Base-by-base conservation (phyloP, 2,797 vertebrate species). In the Anguilla obscura region DNA sequence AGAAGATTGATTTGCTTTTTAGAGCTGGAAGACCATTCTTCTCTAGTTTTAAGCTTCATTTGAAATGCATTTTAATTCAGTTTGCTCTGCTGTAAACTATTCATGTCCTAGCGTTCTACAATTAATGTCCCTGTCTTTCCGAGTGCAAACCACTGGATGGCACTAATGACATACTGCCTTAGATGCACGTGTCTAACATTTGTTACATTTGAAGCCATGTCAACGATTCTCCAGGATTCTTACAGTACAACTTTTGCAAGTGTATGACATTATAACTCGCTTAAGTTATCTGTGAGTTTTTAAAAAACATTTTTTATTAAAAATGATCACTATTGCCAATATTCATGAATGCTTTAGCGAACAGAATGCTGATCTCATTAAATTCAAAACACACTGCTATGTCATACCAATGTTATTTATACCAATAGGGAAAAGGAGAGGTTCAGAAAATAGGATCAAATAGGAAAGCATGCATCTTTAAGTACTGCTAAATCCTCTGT, bases 121-220 rank as follows among this genome's bases (percentile, higher is more conserved):
- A 58, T 58, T 58, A 36, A 36, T 33, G 71, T 33, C 33, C 71
- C 71, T 48, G 83, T 54, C 18, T 36, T 85, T 30, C 66, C 36
- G 16, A 18, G 4, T 58, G 1, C 52, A 21, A 76, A 58, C 87
- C 87, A 88, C 83, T 50, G 85, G 87, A 85, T 84, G 27, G 83
- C 87, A 85, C 63, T 52, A 85, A 30, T 33, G 24, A 85, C 21
- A 50, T 84, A 45, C 54, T 27, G 48, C 36, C 10, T 56, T 58
- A 85, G 12, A 66, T 45, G 30, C 45, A n/a, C 4, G 21, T 30
- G 60, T 21, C 14, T 12, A 52, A 16, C 8, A 8, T 24, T 40
- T 80, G 9, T 48, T 33, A 36, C 9, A 74, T 74, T 76, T 76
- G 27, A 76, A 36, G 71, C 33, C 18, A 30, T 76, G 14, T 76